Conservation (phyloP, 1,140 invertebrate species). For the Dreissena polymorpha region DNA sequence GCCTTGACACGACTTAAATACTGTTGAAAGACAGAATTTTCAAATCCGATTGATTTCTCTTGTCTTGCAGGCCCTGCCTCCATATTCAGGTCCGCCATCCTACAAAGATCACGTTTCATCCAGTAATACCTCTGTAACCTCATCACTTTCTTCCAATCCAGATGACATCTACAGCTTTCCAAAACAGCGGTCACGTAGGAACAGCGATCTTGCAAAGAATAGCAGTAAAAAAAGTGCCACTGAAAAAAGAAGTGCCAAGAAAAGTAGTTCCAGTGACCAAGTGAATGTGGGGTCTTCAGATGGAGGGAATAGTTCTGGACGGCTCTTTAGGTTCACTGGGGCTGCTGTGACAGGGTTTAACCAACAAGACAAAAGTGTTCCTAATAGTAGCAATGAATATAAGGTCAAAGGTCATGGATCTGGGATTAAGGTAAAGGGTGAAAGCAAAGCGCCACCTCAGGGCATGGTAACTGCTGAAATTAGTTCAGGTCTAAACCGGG, state of each 20-base stretch:
- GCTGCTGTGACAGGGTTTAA: neutral
- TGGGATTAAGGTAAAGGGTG: neutral
- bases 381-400: neutral
- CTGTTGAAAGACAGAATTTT: no score
- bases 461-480: neutral
- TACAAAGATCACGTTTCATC: conserved; percentile 61
- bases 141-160: conserved; percentile 49
- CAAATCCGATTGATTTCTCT: no score
- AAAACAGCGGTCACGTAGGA: conserved; percentile 10
- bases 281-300: neutral
- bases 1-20: no score
- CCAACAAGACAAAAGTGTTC: neutral
- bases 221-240: neutral
- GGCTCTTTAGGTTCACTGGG: neutral
- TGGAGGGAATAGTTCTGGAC: neutral
- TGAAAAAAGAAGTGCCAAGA: neutral
- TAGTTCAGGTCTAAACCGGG: conserved; percentile 6
- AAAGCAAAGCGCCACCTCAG: neutral
- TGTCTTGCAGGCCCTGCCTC: conserved; percentile 37
- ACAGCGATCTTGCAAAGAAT: neutral
- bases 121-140: conserved; percentile 45
- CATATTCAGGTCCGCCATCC: conserved; percentile 60
- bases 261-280: neutral
- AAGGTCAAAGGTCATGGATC: conserved; percentile 12
- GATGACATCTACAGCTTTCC: conserved; percentile 49